phyloP scores from a whole-genome alignment of 2,797 vertebrate species.

The Siniperca scherzeri region DNA sequence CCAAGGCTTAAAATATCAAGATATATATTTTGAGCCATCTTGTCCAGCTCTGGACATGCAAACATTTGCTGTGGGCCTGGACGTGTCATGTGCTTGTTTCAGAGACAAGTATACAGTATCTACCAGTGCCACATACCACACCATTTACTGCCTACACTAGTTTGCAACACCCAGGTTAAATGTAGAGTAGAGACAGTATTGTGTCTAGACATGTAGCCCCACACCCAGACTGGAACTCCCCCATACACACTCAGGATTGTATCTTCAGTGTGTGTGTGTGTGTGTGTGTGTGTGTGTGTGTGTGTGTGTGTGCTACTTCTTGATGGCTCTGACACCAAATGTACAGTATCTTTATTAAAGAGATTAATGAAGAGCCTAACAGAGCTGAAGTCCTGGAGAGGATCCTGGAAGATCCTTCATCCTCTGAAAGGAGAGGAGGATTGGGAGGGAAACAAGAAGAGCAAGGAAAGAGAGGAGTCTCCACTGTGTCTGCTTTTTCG shows the following conservation, averaged over 20 bases:
- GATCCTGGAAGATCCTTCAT: constrained; percentile 8
- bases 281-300: not conserved
- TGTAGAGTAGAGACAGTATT: constrained; percentile 39
- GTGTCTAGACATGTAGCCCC: constrained; percentile 52
- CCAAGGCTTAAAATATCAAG: not conserved
- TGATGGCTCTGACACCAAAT: constrained; percentile 16
- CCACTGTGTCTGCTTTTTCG: constrained; percentile 11
- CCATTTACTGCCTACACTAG: constrained; percentile 14
- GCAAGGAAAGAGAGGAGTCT: not conserved
- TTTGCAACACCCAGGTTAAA: constrained; percentile 27
- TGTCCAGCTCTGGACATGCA: not conserved
- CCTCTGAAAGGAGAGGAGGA: constrained; percentile 17
- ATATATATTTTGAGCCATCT: not conserved
- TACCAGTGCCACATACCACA: constrained; percentile 8
- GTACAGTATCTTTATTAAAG: not conserved
- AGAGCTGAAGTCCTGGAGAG: constrained; percentile 30
- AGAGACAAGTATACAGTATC: constrained; percentile 2
- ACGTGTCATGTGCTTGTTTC: constrained; percentile 5
- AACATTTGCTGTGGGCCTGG: not conserved
- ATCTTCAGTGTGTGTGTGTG: not conserved
- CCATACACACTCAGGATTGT: not conserved
- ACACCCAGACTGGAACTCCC: constrained; percentile 36
- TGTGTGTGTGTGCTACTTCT: not conserved
- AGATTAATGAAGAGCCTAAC: constrained; percentile 1
- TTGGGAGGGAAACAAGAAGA: not conserved